Base-by-base conservation (phyloP, 2,888 invertebrate genomes). In the Ramazzottius varieornatus region DNA sequence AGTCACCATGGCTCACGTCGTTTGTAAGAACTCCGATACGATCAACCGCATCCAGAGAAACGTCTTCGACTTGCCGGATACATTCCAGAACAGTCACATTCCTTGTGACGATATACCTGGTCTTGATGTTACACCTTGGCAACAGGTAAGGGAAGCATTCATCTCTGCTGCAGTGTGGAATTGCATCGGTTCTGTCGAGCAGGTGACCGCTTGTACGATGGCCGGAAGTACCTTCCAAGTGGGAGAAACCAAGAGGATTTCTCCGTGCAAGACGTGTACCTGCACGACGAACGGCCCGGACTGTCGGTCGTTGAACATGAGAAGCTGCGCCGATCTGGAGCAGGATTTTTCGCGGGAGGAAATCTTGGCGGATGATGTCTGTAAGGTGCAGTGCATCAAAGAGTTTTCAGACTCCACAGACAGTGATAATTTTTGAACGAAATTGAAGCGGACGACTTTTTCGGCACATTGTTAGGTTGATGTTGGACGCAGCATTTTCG, bases 11-110 rank as follows among this genome's bases (percentile, higher is more conserved):
- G 83, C 91, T 0, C 88, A 89, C 75, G 76, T 91, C 0, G 76
- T 89, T 66, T 94, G 93, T 72, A 86, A 90, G 70, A 93, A 92
- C 78, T 83, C 90, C 74, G 92, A 93, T 73, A 79, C 84, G 2
- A 81, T 84, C 46, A 84, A 83, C 1, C 86, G 87, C 66, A 88
- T 93, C 76, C 93, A 93, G 73, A 81, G 89, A 65, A 86, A 88
- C 2, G 84, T 86, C 0, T 89, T 93, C 73, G 90, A 93, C 74
- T 79, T 91, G 69, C 90, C 91, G 0, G 88, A 88, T 73, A 86
- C 86, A 72, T 89, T 54, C 29, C 29, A 16, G n/a, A 54, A 54
- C 29, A 54, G 16, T 4, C 54, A 54, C 29, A 24, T 54, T 24
- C 4, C 16, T 29, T 54, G 54, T 29, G 29, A 54, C 24, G 54